Base-by-base conservation (phyloP, 2,113 vertebrate genomes). In the Myrmophylax atrothorax region DNA sequence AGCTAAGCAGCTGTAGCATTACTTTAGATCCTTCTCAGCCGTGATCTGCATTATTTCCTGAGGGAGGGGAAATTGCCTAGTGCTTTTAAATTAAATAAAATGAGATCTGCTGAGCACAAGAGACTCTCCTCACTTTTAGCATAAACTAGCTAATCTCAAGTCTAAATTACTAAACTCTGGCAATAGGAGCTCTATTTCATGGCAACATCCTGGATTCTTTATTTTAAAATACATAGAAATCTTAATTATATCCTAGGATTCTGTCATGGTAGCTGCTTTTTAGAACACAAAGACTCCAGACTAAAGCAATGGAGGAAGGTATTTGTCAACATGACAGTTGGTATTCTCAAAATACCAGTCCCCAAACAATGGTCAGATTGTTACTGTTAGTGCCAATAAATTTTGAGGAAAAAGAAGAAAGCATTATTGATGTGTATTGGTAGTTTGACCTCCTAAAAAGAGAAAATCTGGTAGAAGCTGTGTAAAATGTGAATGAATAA, bases 51-150 rank as follows among this genome's bases (percentile, higher is more conserved):
- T 93, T 97, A 95, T 87, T 55, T 94, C 82, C 84, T 37, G 52
- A 83, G 70, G 64, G 58, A 85, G 47, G 37, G 49, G 25, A 93
- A 95, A 91, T 84, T 84, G 40, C 49, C 72, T 85, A 58, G 40
- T 75, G 70, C 49, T 76, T 94, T 62, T 31, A 77, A 95, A 87
- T 95, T 85, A 67, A 93, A 93, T 81, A 93, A 93, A 95, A 90
- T 44, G 29, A 80, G 68, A 85, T 72, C 33, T 80, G 78, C 29
- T 59, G 14, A 75, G 40, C 58, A 35, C 12, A 84, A 88, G 69
- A 42, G 12, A 38, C 19, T 56, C 23, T 70, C 38, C 37, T 82
- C 22, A 44, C 49, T 93, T 88, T 26, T 33, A 69, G 29, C 12
- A 5, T 76, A 22, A 77, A 62, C 18, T 72, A 28, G 5, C 9